A percentile compares a stretch with the other conserved stretches of the same genome.
Evolutionary conservation across 2,113 vertebrate species (phyloP).

Genomic region (Otolemur garnettii): DNA sequence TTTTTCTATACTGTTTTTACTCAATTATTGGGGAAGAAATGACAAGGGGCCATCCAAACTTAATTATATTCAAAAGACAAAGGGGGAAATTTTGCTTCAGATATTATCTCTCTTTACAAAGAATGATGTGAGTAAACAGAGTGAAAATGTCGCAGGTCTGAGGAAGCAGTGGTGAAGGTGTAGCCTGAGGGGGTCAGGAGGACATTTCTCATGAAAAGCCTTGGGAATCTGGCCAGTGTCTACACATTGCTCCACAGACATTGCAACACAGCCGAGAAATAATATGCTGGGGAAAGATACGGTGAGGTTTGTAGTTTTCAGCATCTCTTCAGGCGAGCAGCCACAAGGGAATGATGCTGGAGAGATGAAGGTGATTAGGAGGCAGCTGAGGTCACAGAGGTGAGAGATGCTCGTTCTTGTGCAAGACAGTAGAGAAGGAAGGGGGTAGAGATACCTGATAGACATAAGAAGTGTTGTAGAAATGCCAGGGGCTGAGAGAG

Average conservation of each 20-base stretch:
- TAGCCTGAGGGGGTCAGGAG: background rate
- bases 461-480: background rate
- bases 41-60: background rate
- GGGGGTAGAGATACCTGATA: background rate
- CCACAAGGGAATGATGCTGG: background rate
- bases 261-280: background rate
- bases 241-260: background rate
- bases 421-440: background rate
- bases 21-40: background rate
- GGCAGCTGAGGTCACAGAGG: background rate
- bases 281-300: background rate
- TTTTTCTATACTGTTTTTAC: background rate
- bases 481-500: no score
- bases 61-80: background rate
- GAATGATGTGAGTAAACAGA: background rate
- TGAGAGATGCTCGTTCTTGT: background rate
- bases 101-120: background rate
- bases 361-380: background rate
- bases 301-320: slow-evolving; percentile 23
- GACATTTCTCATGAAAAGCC: background rate
- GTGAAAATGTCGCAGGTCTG: background rate
- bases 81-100: background rate
- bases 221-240: background rate
- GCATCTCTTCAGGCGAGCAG: background rate
- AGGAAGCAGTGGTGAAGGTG: background rate